Evolutionary conservation across 2,888 invertebrate species (phyloP).

Genomic region (Trissoscelio sp.): DNA sequence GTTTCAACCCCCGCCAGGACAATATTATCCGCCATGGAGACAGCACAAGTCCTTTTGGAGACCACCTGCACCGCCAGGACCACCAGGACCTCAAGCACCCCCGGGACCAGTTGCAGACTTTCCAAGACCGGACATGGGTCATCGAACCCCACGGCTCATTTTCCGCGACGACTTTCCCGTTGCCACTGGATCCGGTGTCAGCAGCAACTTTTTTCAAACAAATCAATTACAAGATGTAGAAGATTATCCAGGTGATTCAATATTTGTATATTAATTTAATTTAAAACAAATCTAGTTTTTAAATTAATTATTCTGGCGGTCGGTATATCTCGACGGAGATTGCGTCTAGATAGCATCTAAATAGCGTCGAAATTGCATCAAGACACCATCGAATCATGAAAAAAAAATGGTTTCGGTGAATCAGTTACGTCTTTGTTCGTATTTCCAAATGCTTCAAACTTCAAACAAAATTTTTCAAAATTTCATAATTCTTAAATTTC

Average conservation of each 20-base stretch:
- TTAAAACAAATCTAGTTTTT: too few relatives aligned
- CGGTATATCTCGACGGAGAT: too few relatives aligned
- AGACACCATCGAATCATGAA: too few relatives aligned
- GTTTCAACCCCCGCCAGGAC: slow-evolving; percentile 70
- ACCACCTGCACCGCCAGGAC: slow-evolving; percentile 25
- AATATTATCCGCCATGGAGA: slow-evolving; percentile 76
- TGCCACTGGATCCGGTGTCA: slow-evolving; percentile 74
- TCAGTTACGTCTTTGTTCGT: too few relatives aligned
- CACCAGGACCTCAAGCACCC: slow-evolving; percentile 53
- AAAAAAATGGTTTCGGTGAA: too few relatives aligned
- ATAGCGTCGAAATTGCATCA: too few relatives aligned
- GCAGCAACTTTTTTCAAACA: slow-evolving; percentile 79
- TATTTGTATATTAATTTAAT: too few relatives aligned
- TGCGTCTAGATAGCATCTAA: too few relatives aligned
- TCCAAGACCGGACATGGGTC: slow-evolving; percentile 80
- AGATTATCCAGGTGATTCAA: slow-evolving; percentile 78
- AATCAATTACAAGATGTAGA: slow-evolving; percentile 81
- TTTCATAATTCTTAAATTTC: too few relatives aligned
- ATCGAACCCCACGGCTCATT: slow-evolving; percentile 80
- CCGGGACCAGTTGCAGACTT: slow-evolving; percentile 67
- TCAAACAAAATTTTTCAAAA: too few relatives aligned
- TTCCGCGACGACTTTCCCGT: slow-evolving; percentile 81
- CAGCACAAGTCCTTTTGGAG: slow-evolving; percentile 81
- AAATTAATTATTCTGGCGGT: too few relatives aligned
- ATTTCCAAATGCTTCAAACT: too few relatives aligned